Evolutionary conservation across 2,888 invertebrate genomes (phyloP).

Genomic region (Muscina levida): DNA sequence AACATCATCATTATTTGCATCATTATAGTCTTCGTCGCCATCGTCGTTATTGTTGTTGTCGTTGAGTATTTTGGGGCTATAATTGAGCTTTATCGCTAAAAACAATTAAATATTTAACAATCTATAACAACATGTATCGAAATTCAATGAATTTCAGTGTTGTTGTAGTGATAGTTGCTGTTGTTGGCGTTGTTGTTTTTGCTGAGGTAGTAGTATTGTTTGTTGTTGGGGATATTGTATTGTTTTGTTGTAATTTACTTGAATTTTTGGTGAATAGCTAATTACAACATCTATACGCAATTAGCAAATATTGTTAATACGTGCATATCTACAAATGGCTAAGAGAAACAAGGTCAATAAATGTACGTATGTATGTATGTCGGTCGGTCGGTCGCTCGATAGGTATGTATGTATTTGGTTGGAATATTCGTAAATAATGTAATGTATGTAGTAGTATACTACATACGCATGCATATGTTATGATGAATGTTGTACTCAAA

Average conservation of each 20-base stretch:
- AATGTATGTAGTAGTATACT: too few relatives aligned
- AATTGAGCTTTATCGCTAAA: conserved; percentile 23
- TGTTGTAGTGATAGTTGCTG: not conserved
- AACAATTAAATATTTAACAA: conserved; percentile 51
- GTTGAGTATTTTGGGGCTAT: conserved; percentile 10
- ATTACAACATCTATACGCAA: conserved; percentile 64
- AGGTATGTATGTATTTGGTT: too few relatives aligned
- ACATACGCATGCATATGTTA: too few relatives aligned
- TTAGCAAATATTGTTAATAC: conserved; percentile 63
- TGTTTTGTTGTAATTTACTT: conserved; percentile 1
- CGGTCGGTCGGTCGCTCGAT: too few relatives aligned
- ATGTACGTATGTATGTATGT: not conserved
- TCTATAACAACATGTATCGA: not conserved
- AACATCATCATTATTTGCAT: too few relatives aligned
- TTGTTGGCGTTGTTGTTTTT: too few relatives aligned
- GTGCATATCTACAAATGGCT: conserved; percentile 36
- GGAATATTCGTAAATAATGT: too few relatives aligned
- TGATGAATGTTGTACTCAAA: too few relatives aligned
- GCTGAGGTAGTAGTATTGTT: too few relatives aligned
- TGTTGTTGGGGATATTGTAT: not conserved
- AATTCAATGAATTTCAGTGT: not conserved
- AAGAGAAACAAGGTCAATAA: conserved; percentile 1
- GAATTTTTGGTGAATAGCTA: conserved; percentile 48
- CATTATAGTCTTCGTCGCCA: too few relatives aligned
- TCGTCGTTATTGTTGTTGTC: not conserved